Evolutionary conservation across 2,113 vertebrate species (phyloP), one percentile per base, ranked within the genome.

Genomic region (Phaethon lepturus): DNA sequence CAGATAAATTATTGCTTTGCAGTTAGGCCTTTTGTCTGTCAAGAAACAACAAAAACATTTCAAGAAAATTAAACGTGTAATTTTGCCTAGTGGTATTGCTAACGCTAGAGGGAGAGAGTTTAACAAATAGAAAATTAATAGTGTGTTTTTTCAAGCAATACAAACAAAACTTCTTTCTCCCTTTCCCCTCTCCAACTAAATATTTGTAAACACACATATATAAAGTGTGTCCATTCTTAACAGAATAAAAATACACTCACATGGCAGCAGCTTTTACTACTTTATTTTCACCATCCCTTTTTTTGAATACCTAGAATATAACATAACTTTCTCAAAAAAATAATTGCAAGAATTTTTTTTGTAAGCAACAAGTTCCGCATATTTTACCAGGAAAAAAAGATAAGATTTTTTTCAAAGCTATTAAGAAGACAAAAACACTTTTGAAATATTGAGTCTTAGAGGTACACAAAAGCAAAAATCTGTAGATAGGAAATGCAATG

Each of bases 81-180:
- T 67, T 96, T 95, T 92, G 44, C 50, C 26, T 92, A 35, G 28
- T 55, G 23, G 40, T 95, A 81, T 81, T 84, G 33, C 23, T 86
- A 92, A 86, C 90, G 68, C 12, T 69, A 87, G 35, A 86, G 66
- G n/a, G 68, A 84, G 16, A 42, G 8, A 35, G 2, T 82, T 92
- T 75, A 95, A 88, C n/a, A 29, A 86, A 93, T 28, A 59, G 44
- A 90, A 38, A 97, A 88, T 94, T 53, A 94, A 83, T 52, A 58
- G 7, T 33, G 2, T 22, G 28, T 84, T 44, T 75, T 80, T 74
- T 91, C 44, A 68, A 91, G 45, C 16, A 68, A 72, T 82, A 71
- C 11, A 95, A 44, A 29, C 11, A 11, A 16, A 69, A 49, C 5
- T 28, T 49, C 19, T 73, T 88, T 63, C 44, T 78, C 26, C 29